phyloP scores from a whole-genome alignment of 2,113 vertebrate genomes.

The Plestiodon gilberti region DNA sequence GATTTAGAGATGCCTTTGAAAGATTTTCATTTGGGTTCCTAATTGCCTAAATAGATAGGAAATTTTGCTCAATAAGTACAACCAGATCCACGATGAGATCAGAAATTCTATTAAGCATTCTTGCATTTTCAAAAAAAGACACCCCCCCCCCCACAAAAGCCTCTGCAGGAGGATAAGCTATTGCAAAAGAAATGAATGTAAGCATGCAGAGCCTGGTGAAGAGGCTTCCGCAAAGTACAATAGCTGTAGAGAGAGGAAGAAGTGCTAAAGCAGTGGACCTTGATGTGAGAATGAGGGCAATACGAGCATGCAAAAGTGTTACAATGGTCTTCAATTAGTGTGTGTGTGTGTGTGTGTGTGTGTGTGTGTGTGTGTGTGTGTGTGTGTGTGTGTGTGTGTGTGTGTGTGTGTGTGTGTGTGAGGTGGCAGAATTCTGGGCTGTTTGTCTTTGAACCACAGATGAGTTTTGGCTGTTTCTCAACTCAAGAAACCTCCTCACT shows the following conservation, averaged over 20 bases:
- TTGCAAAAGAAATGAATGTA: background rate
- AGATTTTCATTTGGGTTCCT: background rate
- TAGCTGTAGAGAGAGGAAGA: background rate
- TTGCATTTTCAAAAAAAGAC: too few relatives aligned
- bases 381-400: too few relatives aligned
- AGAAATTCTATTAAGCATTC: background rate
- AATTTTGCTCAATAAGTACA: background rate
- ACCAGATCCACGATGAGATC: background rate
- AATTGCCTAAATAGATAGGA: background rate
- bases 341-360: background rate
- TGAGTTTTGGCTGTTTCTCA: too few relatives aligned
- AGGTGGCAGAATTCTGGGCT: background rate
- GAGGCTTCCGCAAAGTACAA: background rate
- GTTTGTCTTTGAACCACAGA: too few relatives aligned
- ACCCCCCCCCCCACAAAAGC: too few relatives aligned
- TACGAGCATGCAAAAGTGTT: background rate
- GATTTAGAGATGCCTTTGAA: conserved; percentile 15
- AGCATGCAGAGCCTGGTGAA: background rate
- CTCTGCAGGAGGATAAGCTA: too few relatives aligned
- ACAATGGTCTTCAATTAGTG: too few relatives aligned
- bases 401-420: too few relatives aligned
- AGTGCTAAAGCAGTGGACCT: too few relatives aligned
- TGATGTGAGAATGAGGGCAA: too few relatives aligned
- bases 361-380: too few relatives aligned
- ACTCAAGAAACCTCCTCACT: too few relatives aligned